Conservation (phyloP, 2,797 vertebrate species). For the Trichosurus vulpecula region DNA sequence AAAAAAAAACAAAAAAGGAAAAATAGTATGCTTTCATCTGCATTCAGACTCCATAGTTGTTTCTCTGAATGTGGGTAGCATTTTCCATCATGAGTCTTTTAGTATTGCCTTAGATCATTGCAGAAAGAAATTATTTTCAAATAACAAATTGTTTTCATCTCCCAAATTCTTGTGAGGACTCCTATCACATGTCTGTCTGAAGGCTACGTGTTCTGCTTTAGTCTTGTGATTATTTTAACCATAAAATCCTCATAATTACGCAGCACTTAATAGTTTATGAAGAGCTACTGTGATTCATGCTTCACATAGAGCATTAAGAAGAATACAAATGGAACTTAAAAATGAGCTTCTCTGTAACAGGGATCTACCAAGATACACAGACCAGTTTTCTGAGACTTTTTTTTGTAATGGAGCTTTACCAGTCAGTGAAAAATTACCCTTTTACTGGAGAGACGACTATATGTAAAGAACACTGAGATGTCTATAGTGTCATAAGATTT, state of each 20-base stretch:
- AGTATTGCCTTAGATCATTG: too few relatives aligned
- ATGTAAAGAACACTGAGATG: background rate
- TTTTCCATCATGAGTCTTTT: too few relatives aligned
- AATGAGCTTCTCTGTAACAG: background rate
- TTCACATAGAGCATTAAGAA: background rate
- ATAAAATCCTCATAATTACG: background rate
- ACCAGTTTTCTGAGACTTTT: background rate
- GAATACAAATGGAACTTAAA: background rate
- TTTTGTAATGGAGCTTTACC: background rate
- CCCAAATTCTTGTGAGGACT: background rate
- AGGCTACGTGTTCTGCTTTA: background rate
- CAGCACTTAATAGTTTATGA: background rate
- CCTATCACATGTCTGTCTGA: background rate
- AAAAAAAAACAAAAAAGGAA: too few relatives aligned
- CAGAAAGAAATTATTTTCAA: background rate
- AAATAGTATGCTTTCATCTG: too few relatives aligned
- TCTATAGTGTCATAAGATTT: background rate
- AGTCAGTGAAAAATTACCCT: background rate
- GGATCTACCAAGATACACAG: background rate
- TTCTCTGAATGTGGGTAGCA: too few relatives aligned
- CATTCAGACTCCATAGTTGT: too few relatives aligned
- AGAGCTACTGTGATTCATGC: background rate
- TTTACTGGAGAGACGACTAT: background rate
- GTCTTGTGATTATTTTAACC: background rate
- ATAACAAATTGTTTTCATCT: background rate